phyloP scores from a whole-genome alignment of 1,140 invertebrate species.

The Meteorus sp. region DNA sequence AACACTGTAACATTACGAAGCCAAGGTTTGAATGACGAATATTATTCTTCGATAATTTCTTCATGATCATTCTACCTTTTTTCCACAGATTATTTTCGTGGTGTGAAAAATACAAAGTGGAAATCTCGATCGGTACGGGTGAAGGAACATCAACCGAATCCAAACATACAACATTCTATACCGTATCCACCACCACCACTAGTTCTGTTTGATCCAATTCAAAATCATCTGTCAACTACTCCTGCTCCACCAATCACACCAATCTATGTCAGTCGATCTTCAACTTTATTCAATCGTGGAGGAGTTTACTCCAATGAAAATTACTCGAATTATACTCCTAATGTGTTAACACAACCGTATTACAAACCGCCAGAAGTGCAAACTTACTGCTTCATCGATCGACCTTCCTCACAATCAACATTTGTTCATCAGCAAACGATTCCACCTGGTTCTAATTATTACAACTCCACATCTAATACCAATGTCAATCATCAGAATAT shows the following conservation, averaged over 20 bases:
- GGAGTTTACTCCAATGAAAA: constrained; percentile 37
- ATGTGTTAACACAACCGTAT: constrained; percentile 41
- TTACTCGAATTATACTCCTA: constrained; percentile 36
- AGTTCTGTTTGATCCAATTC: constrained; percentile 38
- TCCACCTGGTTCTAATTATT: constrained; percentile 12
- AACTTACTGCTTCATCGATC: constrained; percentile 39
- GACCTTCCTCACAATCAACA: constrained; percentile 17
- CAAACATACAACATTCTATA: constrained; percentile 35
- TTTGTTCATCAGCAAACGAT: constrained; percentile 33
- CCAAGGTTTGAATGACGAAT: constrained; percentile 8
- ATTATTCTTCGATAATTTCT: not conserved
- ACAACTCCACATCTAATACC: not conserved
- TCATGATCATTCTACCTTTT: not conserved
- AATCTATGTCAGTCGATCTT: constrained; percentile 36
- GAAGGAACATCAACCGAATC: constrained; percentile 29
- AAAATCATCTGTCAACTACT: constrained; percentile 28
- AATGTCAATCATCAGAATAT: not conserved
- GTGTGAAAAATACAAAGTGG: constrained; percentile 39
- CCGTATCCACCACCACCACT: constrained; percentile 41
- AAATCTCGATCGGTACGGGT: constrained; percentile 34
- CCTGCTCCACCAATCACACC: constrained; percentile 30
- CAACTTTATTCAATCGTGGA: constrained; percentile 37
- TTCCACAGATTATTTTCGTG: constrained; percentile 29
- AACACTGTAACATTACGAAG: not conserved
- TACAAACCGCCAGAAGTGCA: constrained; percentile 44